Conservation (phyloP, 2,113 vertebrate species). For the Varanus komodoensis region DNA sequence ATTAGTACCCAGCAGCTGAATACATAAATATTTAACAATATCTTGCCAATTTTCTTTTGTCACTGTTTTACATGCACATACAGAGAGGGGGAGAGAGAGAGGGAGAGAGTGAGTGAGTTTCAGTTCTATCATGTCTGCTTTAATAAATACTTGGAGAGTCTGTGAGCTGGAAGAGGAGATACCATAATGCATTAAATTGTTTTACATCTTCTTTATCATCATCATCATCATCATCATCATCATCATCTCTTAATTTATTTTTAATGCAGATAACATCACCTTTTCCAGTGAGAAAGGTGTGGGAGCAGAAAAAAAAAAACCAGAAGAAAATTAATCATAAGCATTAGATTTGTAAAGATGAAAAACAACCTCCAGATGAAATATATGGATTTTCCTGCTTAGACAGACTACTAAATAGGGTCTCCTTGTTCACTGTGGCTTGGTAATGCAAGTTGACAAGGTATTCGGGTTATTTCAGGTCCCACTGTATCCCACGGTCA, state of each 20-base stretch:
- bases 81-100: neutral
- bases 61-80: neutral
- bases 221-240: neutral
- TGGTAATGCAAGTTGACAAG: constrained; percentile 87
- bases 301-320: neutral
- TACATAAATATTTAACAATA: neutral
- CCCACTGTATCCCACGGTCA: constrained; percentile 84
- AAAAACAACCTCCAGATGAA: constrained; percentile 59
- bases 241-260: neutral
- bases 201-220: neutral
- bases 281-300: neutral
- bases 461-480: constrained; percentile 88
- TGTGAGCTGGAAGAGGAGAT: neutral
- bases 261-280: neutral
- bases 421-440: constrained; percentile 81
- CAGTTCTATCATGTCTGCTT: neutral
- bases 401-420: constrained; percentile 79
- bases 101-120: neutral
- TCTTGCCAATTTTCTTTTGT: neutral
- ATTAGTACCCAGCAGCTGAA: neutral
- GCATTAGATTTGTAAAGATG: constrained; percentile 49
- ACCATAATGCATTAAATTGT: neutral
- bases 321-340: constrained; percentile 38
- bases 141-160: constrained; percentile 23
- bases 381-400: constrained; percentile 67